phyloP scores from a whole-genome alignment of 1,140 invertebrate species.

The Aphaenogaster ashmeadi region DNA sequence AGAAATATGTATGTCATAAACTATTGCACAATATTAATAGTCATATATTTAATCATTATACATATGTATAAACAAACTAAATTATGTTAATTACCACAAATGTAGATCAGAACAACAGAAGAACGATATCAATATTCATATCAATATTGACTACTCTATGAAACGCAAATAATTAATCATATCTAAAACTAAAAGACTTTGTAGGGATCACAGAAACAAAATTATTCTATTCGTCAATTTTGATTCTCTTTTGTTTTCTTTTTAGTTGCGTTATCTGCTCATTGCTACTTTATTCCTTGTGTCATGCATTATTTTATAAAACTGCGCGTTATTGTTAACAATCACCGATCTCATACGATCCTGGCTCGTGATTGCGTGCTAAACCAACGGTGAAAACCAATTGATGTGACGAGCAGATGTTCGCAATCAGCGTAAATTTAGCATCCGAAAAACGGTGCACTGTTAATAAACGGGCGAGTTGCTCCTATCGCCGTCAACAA shows the following conservation, averaged over 20 bases:
- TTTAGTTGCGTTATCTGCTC: background rate
- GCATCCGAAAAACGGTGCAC: slow-evolving; percentile 31
- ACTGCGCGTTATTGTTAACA: background rate
- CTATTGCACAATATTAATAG: slow-evolving; percentile 16
- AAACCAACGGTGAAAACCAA: slow-evolving; percentile 30
- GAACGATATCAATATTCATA: background rate
- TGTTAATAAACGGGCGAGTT: slow-evolving; percentile 41
- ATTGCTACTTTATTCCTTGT: background rate
- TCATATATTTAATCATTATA: slow-evolving; percentile 7
- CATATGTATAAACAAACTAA: slow-evolving; percentile 1
- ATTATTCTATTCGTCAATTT: slow-evolving; percentile 2
- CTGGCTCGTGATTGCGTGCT: background rate
- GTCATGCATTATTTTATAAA: slow-evolving; percentile 9
- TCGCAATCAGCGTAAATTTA: slow-evolving; percentile 55
- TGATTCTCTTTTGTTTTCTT: background rate
- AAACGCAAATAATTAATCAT: slow-evolving; percentile 9
- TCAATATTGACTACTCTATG: background rate
- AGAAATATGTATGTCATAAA: background rate
- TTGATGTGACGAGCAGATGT: slow-evolving; percentile 43
- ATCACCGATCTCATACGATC: background rate
- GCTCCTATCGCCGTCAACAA: slow-evolving; percentile 2
- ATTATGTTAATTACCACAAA: slow-evolving; percentile 31
- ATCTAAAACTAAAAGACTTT: slow-evolving; percentile 12
- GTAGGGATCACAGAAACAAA: background rate
- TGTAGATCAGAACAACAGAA: slow-evolving; percentile 5